Conservation (phyloP, 2,113 vertebrate genomes). For the Cinclus mexicanus region DNA sequence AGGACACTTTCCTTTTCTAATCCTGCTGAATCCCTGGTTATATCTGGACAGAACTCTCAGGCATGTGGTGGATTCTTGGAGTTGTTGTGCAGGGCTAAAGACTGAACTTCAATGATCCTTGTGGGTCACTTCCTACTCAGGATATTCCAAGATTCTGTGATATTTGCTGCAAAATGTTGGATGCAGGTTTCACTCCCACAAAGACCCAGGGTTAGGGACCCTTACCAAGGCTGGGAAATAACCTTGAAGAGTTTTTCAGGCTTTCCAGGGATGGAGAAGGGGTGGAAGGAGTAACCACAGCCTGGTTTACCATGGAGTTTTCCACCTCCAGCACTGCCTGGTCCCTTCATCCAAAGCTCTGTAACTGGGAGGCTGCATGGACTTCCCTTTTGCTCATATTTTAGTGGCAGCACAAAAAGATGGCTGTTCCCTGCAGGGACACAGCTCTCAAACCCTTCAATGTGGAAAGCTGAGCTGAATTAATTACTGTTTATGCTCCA, state of each 20-base stretch:
- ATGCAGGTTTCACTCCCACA: neutral
- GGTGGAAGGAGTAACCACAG: neutral
- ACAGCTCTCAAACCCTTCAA: conserved; percentile 7
- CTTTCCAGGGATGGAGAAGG: neutral
- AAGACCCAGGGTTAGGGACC: neutral
- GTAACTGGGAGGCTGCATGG: neutral
- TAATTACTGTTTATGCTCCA: conserved; percentile 39
- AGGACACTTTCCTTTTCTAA: neutral
- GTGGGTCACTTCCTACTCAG: neutral
- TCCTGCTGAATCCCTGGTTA: neutral
- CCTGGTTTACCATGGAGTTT: neutral
- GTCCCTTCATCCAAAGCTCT: neutral
- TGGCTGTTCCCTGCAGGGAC: conserved; percentile 23
- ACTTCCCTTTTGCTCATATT: neutral
- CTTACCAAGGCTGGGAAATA: neutral
- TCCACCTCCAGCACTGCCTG: neutral
- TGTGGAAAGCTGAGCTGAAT: conserved; percentile 31
- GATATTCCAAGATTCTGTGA: neutral
- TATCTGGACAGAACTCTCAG: neutral
- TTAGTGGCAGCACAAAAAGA: conserved; percentile 16
- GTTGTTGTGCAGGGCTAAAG: neutral
- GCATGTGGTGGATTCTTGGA: neutral
- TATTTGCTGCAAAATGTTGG: neutral
- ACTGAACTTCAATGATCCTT: accelerated
- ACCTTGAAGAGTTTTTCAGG: neutral